Evolutionary conservation across 2,113 vertebrate genomes (phyloP).

Genomic region (Diadophis punctatus): DNA sequence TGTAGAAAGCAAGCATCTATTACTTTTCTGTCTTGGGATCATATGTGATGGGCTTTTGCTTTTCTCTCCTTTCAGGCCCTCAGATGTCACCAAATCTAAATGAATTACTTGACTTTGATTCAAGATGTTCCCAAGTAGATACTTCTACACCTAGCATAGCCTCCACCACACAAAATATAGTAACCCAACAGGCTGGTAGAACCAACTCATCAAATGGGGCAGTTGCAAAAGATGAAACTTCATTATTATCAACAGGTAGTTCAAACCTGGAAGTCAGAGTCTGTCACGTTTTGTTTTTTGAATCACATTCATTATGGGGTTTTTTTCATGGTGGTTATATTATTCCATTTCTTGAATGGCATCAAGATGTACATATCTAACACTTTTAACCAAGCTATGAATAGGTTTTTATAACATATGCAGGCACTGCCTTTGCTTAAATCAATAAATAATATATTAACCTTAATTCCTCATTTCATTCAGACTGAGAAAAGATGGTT

Average conservation of each 20-base stretch:
- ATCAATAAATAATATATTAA: neutral
- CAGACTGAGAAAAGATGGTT: neutral
- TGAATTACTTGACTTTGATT: slow-evolving; percentile 72
- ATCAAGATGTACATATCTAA: neutral
- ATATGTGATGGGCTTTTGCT: neutral
- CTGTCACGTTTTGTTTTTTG: slow-evolving; percentile 75
- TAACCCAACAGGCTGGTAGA: slow-evolving; percentile 77
- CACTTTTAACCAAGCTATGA: neutral
- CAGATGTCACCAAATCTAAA: slow-evolving; percentile 70
- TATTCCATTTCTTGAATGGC: slow-evolving; percentile 45
- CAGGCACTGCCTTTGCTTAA: neutral
- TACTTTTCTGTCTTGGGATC: neutral
- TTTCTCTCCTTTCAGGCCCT: slow-evolving; percentile 58
- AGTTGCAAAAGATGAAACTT: slow-evolving; percentile 78
- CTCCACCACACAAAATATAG: slow-evolving; percentile 69
- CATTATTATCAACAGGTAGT: slow-evolving; percentile 73
- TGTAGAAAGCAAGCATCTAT: neutral
- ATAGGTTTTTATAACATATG: neutral
- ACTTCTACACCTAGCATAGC: slow-evolving; percentile 66
- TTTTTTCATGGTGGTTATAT: slow-evolving; percentile 46
- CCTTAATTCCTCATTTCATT: neutral
- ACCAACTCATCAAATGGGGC: slow-evolving; percentile 75
- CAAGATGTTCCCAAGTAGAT: slow-evolving; percentile 69
- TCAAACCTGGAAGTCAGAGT: slow-evolving; percentile 77
- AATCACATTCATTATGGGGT: slow-evolving; percentile 45